phyloP scores from a whole-genome alignment of 2,888 invertebrate genomes.

The Ophion obscuratus region DNA sequence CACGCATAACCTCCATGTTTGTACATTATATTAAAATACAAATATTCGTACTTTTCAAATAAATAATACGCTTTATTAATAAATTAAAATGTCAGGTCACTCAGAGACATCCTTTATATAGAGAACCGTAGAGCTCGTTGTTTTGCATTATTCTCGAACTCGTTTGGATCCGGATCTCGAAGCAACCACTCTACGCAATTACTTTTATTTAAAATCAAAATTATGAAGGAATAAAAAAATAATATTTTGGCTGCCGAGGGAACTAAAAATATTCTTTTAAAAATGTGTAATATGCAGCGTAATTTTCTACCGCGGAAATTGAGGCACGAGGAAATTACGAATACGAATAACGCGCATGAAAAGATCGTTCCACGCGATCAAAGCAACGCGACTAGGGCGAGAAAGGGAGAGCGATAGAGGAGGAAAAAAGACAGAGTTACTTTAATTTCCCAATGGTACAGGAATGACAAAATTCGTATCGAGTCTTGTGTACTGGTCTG shows the following conservation, averaged over 20 bases:
- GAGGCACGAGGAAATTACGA: slow-evolving; percentile 31
- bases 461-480: slow-evolving; percentile 76
- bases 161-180: too few relatives aligned
- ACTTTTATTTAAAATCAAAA: too few relatives aligned
- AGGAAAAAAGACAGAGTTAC: slow-evolving; percentile 62
- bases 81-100: too few relatives aligned
- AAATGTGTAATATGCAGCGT: slow-evolving; percentile 12
- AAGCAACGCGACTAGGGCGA: slow-evolving; percentile 63
- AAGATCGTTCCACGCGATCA: slow-evolving; percentile 49
- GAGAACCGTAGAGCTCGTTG: too few relatives aligned
- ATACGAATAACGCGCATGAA: slow-evolving; percentile 5
- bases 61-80: too few relatives aligned
- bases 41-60: too few relatives aligned
- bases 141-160: too few relatives aligned
- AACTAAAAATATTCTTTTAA: background rate
- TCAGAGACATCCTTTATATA: background rate
- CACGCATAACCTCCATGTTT: too few relatives aligned
- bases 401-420: slow-evolving; percentile 39
- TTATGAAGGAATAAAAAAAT: background rate
- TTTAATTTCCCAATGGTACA: slow-evolving; percentile 79
- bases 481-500: slow-evolving; percentile 57
- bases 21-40: too few relatives aligned
- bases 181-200: too few relatives aligned
- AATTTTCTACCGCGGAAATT: slow-evolving; percentile 32
- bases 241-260: slow-evolving; percentile 12